Percentiles rank a stretch among this genome's conserved stretches.
Conservation (phyloP, 2,888 invertebrate species). For the Acronicta alni region DNA sequence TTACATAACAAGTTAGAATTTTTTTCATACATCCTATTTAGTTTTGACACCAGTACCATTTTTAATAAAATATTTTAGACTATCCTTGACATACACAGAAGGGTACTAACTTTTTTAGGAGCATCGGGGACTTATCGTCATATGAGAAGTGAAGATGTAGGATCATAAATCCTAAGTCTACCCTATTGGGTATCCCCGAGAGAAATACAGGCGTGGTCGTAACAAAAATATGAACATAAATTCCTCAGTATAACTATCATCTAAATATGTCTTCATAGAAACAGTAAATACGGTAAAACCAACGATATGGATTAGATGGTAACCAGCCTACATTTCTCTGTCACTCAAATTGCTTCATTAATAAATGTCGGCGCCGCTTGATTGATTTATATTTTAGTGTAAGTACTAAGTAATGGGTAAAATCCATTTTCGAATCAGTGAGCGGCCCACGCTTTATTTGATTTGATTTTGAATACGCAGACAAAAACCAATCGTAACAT, state of each 20-base stretch:
- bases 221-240: constrained; percentile 28
- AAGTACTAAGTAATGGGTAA: constrained; percentile 4
- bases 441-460: neutral
- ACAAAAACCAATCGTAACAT: neutral
- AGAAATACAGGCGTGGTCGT: constrained; percentile 8
- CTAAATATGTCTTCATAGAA: constrained; percentile 13
- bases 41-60: neutral
- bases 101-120: neutral
- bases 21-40: neutral
- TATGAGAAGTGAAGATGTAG: constrained; percentile 15
- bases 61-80: too few species aligned
- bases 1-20: too few species aligned
- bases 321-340: constrained; percentile 12
- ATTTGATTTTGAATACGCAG: neutral
- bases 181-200: constrained; percentile 17
- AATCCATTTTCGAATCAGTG: constrained; percentile 11
- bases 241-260: neutral
- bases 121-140: constrained; percentile 19
- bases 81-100: neutral
- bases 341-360: constrained; percentile 21
- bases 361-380: constrained; percentile 22
- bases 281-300: constrained; percentile 3
- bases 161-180: constrained; percentile 25
- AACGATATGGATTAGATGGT: constrained; percentile 9
- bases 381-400: constrained; percentile 32